These are phyloP conservation scores for Brachirus orientalis DNA, from an alignment of 2,113 vertebrate species.

Conservation along the genomic window DNA sequence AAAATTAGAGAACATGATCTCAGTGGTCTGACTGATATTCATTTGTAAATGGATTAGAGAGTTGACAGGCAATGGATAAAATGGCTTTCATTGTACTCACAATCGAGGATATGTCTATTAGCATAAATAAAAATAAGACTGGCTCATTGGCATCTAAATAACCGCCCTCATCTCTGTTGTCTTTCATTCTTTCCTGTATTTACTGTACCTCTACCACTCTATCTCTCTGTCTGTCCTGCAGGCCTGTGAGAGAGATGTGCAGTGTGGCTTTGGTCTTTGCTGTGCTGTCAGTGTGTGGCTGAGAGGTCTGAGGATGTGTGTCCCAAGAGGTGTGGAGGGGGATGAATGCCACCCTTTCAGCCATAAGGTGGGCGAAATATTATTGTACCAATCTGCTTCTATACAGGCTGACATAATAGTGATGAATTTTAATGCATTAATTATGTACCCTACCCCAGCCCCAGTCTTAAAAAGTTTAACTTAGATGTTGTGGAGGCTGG, in stretches of 20 bases:
- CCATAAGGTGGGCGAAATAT: slow-evolving; percentile 85
- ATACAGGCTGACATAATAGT: no score
- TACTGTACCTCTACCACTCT: background rate
- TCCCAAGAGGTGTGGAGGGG: slow-evolving; percentile 87
- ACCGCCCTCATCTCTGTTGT: background rate
- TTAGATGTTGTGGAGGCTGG: no score
- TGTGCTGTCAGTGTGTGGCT: slow-evolving; percentile 94
- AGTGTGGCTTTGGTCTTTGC: slow-evolving; percentile 88
- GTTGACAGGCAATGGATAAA: slow-evolving; percentile 55
- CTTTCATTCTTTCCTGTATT: background rate
- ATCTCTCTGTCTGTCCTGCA: slow-evolving; percentile 61
- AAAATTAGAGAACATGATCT: slow-evolving; percentile 64
- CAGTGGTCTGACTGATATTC: slow-evolving; percentile 52
- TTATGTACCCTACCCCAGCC: no score
- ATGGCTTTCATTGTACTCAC: slow-evolving; percentile 6
- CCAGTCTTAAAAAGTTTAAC: no score
- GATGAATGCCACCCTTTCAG: slow-evolving; percentile 91
- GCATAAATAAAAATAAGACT: slow-evolving; percentile 18
- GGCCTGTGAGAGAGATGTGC: slow-evolving; percentile 89
- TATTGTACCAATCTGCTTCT: slow-evolving; percentile 5
- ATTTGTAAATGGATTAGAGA: slow-evolving; percentile 66
- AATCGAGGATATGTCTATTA: slow-evolving; percentile 24
- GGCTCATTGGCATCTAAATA: slow-evolving; percentile 19
- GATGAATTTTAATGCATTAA: no score
- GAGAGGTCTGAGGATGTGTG: slow-evolving; percentile 89